phyloP scores from a whole-genome alignment of 2,113 vertebrate species.

The Paradisaea rubra region DNA sequence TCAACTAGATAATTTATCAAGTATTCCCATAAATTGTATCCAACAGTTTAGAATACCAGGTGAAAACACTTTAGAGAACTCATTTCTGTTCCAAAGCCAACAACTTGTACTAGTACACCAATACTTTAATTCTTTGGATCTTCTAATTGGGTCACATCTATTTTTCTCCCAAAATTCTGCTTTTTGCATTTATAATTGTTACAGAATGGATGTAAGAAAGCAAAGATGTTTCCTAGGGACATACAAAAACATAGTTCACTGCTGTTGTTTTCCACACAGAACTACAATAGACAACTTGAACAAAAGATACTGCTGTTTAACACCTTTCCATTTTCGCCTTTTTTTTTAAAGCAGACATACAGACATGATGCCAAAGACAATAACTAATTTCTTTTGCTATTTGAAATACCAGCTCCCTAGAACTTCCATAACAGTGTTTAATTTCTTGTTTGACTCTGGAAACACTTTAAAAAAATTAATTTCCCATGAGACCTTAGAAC shows the following conservation, averaged over 20 bases:
- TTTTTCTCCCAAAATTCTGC: neutral
- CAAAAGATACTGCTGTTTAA: neutral
- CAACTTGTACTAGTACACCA: neutral
- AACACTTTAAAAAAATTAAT: neutral
- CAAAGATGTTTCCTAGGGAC: neutral
- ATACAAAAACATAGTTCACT: neutral
- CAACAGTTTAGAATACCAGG: neutral
- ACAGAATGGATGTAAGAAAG: neutral
- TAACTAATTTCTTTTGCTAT: neutral
- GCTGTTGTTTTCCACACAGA: neutral
- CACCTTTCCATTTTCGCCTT: neutral
- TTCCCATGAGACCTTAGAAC: neutral
- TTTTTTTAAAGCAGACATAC: neutral
- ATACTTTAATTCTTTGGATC: neutral
- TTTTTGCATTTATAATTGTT: neutral
- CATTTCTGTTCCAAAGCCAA: neutral
- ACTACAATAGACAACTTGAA: neutral
- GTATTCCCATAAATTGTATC: neutral
- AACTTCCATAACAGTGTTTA: neutral
- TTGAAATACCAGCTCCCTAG: neutral
- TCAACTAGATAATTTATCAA: neutral
- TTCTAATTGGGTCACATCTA: neutral
- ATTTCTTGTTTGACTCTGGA: neutral
- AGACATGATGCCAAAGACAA: neutral
- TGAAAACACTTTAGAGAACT: neutral